A percentile compares a stretch with the other conserved stretches of the same genome.
phyloP scores from a whole-genome alignment of 2,797 vertebrate genomes.

The Dromococcyx pavoninus region DNA sequence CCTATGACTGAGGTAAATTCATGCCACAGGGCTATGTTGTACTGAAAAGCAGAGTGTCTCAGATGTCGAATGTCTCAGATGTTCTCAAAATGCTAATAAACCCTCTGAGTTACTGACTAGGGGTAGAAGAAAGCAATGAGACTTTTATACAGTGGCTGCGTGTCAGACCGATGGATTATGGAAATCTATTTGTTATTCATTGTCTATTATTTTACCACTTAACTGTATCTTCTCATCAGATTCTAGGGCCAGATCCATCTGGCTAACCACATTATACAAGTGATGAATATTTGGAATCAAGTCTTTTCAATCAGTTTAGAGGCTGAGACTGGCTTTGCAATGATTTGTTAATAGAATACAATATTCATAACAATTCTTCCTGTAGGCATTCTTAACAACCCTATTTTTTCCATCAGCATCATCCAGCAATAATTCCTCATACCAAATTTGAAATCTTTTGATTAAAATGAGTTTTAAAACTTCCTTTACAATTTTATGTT shows the following conservation, averaged over 20 bases:
- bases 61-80: background rate
- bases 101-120: background rate
- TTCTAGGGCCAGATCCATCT: background rate
- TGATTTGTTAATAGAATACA: background rate
- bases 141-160: background rate
- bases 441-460: background rate
- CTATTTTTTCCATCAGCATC: background rate
- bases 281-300: background rate
- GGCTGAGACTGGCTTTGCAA: background rate
- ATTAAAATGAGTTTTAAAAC: background rate
- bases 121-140: background rate
- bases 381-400: background rate
- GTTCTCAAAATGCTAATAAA: background rate
- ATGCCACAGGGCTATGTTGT: background rate
- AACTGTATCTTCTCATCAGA: background rate
- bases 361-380: background rate
- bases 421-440: background rate
- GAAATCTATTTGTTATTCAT: background rate
- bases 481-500: background rate
- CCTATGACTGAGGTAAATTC: background rate
- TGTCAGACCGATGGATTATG: background rate
- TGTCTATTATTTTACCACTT: background rate
- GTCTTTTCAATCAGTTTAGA: background rate
- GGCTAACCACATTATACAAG: background rate
- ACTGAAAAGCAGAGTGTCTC: background rate